Evolutionary conservation across 2,888 invertebrate genomes (phyloP), one percentile per base, ranked within the genome.

Genomic region (Caenorhabditis sinica): DNA sequence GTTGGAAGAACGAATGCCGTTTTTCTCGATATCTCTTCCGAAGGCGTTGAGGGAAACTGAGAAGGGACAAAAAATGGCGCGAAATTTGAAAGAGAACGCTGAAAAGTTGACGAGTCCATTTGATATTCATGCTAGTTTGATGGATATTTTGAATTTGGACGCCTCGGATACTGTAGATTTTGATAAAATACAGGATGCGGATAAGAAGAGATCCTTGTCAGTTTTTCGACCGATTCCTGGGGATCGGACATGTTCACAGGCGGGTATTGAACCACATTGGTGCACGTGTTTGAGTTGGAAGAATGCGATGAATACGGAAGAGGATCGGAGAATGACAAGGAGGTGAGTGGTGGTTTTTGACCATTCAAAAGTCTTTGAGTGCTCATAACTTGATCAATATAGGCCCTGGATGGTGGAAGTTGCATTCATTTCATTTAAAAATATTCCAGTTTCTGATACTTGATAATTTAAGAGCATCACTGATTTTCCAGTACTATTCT

Each of bases 181-280:
- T 13, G 8, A 51, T 28, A 9, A 61, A 49, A 60, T 72, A 66
- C 82, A 83, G 40, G 66, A 74, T 33, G 69, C 68, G 11, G n/a
- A 49, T 23, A 9, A n/a, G 0, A n/a, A 71, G 36, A 74, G 91
- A 28, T 89, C 88, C 0, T 79, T 91, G 11, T 91, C 91, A 9
- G 73, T 92, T 17, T 91, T 90, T 73, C 83, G 90, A 65, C 86
- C 85, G 33, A 87, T 90, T 61, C 89, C 90, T 1, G 63, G 40
- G 4, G 71, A 80, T 8, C 61, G 91, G 66, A 89, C 86, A 1
- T 91, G 91, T 71, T 86, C 81, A 56, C 95, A 96, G 93, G 97
- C 97, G 0, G 96, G 95, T 75, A 96, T 98, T 81, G 97, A 97
- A 92, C 95, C 97, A 0, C 97, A 98, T 93, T 98, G 97, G 97